Evolutionary conservation across 2,113 vertebrate species (phyloP).

Genomic region (Gallinago jamesoni): DNA sequence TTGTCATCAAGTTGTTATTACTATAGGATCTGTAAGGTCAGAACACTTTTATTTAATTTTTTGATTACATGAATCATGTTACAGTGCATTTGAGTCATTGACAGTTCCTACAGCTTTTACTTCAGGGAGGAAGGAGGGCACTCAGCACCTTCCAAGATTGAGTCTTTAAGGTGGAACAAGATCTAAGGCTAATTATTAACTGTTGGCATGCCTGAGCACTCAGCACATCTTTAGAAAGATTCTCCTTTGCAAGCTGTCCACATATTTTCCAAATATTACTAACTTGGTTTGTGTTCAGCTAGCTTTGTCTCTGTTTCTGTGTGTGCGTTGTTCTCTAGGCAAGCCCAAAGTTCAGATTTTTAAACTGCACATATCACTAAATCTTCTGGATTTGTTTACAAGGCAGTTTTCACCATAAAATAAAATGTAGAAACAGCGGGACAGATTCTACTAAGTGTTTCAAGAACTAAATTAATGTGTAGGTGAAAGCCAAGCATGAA

Average conservation of each 20-base stretch:
- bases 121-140: background rate
- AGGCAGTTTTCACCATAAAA: background rate
- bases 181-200: background rate
- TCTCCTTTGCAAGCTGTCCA: background rate
- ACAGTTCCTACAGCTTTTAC: background rate
- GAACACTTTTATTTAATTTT: slow-evolving; percentile 4
- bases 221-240: background rate
- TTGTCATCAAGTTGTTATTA: background rate
- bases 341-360: background rate
- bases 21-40: background rate
- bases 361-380: background rate
- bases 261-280: background rate
- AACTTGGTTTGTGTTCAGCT: background rate
- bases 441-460: background rate
- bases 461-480: background rate
- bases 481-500: background rate
- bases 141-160: background rate
- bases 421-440: background rate
- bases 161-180: background rate
- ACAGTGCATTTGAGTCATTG: background rate
- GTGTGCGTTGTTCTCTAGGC: background rate
- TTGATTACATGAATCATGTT: background rate
- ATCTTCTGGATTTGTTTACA: background rate
- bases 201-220: background rate
- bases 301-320: background rate